Base-by-base conservation (phyloP, 1,140 invertebrate genomes). In the Drosophila kepulauana region DNA sequence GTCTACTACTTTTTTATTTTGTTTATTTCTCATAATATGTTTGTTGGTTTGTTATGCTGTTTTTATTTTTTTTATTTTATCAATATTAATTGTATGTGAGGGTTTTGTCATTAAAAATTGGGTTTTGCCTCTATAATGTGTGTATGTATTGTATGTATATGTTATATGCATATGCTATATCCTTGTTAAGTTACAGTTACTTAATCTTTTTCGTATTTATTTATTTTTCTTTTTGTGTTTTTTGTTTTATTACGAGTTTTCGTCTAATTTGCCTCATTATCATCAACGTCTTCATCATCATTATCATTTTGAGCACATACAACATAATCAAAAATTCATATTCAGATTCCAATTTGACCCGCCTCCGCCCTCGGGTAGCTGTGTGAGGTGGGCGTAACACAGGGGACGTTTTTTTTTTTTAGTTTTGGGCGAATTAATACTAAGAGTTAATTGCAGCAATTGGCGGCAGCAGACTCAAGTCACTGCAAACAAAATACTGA, bases 171-270 rank as follows among this genome's bases (percentile, higher is more conserved):
- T 82, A 81, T 85, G 49, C 70, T 88, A 78, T 85, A 86, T 84
- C 67, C 75, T 51, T 78, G 64, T 89, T 84, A 82, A 82, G 82
- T 84, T 88, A 87, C 79, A 80, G 70, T 89, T 88, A 84, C 77
- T 84, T 80, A 80, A 84, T 75, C 80, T 72, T 76, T 79, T 38
- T 43, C 8, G 2, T 38, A 8, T 38, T 58, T 33, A 3, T 20
- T 28, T 8, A n/a, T 35, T 5, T 41, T 64, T 13, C 13, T 49
- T 56, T 73, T 62, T 77, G 20, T 62, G 43, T 54, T 61, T 5
- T 54, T 61, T 61, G 30, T 51, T 43, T 25, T 28, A 30, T 52
- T 52, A 45, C 5, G 7, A 35, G 20, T 51, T 66, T 66, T 45
- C 51, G 15, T 67, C 33, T 54, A 58, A 38, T 20, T 68, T 56